phyloP scores from a whole-genome alignment of 2,888 invertebrate genomes.

The Parochlus steinenii region DNA sequence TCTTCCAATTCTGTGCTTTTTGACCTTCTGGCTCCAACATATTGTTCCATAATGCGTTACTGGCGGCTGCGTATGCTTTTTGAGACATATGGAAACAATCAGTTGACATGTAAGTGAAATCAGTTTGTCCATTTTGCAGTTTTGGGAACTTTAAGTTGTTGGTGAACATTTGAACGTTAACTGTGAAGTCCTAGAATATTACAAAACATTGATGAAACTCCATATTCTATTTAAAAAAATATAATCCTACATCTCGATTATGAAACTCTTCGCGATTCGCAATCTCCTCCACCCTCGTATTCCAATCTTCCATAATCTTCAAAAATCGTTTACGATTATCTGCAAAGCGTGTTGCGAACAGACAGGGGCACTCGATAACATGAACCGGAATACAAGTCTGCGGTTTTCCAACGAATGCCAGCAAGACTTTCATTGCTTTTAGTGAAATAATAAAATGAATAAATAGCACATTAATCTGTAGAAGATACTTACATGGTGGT shows the following conservation, averaged over 20 bases:
- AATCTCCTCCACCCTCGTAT: constrained; percentile 34
- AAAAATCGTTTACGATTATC: constrained; percentile 24
- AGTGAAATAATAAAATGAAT: constrained; percentile 12
- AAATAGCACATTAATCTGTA: neutral
- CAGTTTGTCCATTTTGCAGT: constrained; percentile 27
- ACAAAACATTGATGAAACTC: neutral
- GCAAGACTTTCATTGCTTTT: constrained; percentile 29
- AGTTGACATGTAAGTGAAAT: constrained; percentile 35
- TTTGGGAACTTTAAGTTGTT: constrained; percentile 29
- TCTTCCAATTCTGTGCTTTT: constrained; percentile 28
- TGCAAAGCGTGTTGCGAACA: constrained; percentile 29
- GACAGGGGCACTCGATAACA: constrained; percentile 38
- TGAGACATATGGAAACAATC: constrained; percentile 41
- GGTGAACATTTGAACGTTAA: constrained; percentile 36
- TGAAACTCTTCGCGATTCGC: constrained; percentile 28
- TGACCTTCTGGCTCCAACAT: constrained; percentile 35
- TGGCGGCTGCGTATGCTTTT: constrained; percentile 24
- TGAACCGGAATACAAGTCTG: constrained; percentile 29
- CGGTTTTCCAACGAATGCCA: constrained; percentile 26
- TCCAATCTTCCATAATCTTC: constrained; percentile 36
- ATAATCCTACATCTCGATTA: constrained; percentile 18
- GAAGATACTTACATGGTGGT: constrained; percentile 29
- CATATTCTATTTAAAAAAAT: constrained; percentile 3
- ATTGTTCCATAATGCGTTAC: constrained; percentile 43
- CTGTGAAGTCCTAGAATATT: constrained; percentile 36